phyloP scores from a whole-genome alignment of 64 coral and sea anemone genomes.

The Astreopora myriophthalma region DNA sequence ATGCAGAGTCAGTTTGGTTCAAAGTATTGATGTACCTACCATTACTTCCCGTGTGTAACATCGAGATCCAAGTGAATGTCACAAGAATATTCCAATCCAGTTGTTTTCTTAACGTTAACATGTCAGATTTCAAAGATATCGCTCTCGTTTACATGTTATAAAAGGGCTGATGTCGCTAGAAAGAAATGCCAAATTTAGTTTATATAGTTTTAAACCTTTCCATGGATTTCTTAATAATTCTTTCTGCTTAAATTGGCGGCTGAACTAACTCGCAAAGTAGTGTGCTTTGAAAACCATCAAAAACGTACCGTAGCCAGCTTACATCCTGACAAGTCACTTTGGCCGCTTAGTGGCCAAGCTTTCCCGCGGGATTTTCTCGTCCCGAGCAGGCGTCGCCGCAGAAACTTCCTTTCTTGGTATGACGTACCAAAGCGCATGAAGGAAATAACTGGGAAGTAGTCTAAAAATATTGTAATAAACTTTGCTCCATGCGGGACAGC shows the following conservation, averaged over 20 bases:
- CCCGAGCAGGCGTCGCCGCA: too few relatives aligned
- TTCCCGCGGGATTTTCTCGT: too few relatives aligned
- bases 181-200: background rate
- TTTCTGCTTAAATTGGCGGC: too few relatives aligned
- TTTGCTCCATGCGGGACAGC: too few relatives aligned
- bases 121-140: background rate
- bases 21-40: constrained; percentile 1
- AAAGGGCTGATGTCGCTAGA: background rate
- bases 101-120: background rate
- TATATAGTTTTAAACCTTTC: background rate
- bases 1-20: background rate
- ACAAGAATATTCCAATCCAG: background rate
- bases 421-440: too few relatives aligned
- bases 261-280: too few relatives aligned
- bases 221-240: background rate
- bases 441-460: too few relatives aligned
- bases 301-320: too few relatives aligned
- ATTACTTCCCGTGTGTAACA: background rate
- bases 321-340: background rate
- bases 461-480: too few relatives aligned
- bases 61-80: background rate
- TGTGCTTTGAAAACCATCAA: too few relatives aligned
- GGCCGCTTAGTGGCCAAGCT: background rate
- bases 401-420: too few relatives aligned
- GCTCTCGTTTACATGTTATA: background rate